These are phyloP conservation scores for Bothrops jararaca DNA, from an alignment of 2,113 vertebrate species.

Conservation along the genomic window DNA sequence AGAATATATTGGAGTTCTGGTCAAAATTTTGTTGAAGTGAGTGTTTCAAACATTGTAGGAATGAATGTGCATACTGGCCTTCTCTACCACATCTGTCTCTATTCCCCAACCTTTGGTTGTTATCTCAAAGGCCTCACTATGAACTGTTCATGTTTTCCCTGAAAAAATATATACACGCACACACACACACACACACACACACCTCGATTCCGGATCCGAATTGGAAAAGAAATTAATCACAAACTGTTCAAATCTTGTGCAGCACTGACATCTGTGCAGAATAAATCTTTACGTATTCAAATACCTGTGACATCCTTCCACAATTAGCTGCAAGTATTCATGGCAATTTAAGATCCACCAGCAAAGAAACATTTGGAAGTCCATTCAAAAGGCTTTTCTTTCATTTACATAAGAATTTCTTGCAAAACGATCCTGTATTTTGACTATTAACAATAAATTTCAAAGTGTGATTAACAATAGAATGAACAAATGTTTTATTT, in stretches of 20 bases:
- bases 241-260: not conserved
- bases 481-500: conserved; percentile 87
- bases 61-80: not conserved
- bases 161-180: not conserved
- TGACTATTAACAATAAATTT: conserved; percentile 30
- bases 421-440: not conserved
- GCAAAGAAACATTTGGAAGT: not conserved
- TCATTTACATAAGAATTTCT: not conserved
- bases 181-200: no score
- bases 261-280: not conserved
- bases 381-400: not conserved
- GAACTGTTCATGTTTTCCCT: not conserved
- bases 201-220: not conserved
- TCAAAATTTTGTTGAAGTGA: not conserved
- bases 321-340: not conserved
- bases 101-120: not conserved
- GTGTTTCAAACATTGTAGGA: not conserved
- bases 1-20: not conserved
- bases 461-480: conserved; percentile 71
- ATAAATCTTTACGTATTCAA: not conserved
- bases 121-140: not conserved
- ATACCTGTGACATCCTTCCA: not conserved
- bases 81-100: not conserved
- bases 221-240: not conserved
- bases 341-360: not conserved